Base-by-base conservation (phyloP, 1,140 invertebrate genomes). In the Stegodyphus dumicola region DNA sequence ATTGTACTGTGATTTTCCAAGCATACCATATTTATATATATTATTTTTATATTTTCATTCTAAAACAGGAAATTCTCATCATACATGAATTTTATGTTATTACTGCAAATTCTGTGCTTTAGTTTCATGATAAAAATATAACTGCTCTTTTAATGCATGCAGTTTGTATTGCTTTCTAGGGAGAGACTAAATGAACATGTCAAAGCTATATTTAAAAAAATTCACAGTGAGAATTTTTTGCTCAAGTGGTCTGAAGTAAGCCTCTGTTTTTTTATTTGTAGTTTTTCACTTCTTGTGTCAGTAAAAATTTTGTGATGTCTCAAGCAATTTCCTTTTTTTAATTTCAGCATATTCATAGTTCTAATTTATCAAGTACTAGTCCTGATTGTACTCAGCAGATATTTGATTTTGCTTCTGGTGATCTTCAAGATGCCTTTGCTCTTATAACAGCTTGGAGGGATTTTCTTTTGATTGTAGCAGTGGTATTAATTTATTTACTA, bases 401-500 rank as follows among this genome's bases (percentile, higher is more conserved):
- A 5, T 15, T 86, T 15, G 65, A 79, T 49, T 53, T 60, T 1
- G 75, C n/a, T 52, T 75, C 11, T 11, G 51, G 74, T 67, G 60
- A 81, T 67, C 17, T n/a, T 33, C 56, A 77, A 60, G 87, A 87
- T 80, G 10, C 76, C 6, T 75, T 85, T 70, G 17, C 54, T 64
- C 70, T 88, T n/a, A 51, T 88, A 7, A 80, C 85, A 54, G 83
- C 76, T 9, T 89, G 88, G 88, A 87, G 85, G 86, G 88, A 89
- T 79, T 89, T 89, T 69, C 66, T 88, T n/a, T 64, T 87, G n/a
- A 86, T 88, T 60, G 48, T 71, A n/a, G 70, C 86, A 18, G 88
- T 84, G 64, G 85, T 88, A 79, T 71, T 17, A 49, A 49, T 60
- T 10, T 60, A 15, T 60, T 60, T 60, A 10, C 56, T 60, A 15